phyloP scores from a whole-genome alignment of 2,888 invertebrate genomes.

The Drosophila neotestacea region DNA sequence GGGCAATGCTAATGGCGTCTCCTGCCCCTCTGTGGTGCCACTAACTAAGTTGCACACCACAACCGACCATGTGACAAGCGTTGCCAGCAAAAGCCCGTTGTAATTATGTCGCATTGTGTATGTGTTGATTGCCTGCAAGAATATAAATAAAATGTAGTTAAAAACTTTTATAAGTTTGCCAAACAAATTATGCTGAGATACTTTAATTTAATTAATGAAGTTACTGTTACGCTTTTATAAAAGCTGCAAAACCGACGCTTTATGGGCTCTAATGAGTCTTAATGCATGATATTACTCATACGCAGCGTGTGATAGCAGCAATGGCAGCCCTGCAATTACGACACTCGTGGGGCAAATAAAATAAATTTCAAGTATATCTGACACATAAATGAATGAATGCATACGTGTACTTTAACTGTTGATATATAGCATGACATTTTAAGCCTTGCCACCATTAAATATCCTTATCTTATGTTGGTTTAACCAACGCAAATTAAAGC shows the following conservation, averaged over 20 bases:
- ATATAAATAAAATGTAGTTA: slow-evolving; percentile 4
- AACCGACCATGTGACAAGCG: slow-evolving; percentile 72
- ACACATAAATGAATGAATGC: slow-evolving; percentile 22
- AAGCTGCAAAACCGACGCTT: slow-evolving; percentile 20
- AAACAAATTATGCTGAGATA: slow-evolving; percentile 2
- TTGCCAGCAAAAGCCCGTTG: slow-evolving; percentile 62
- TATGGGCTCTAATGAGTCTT: slow-evolving; percentile 25
- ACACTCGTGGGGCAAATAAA: slow-evolving; percentile 35
- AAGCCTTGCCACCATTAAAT: slow-evolving; percentile 10
- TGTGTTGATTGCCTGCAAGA: slow-evolving; percentile 29
- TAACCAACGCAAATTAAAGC: background rate
- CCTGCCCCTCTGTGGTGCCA: slow-evolving; percentile 85
- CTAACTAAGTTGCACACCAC: slow-evolving; percentile 78
- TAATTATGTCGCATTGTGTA: slow-evolving; percentile 71
- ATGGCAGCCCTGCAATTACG: slow-evolving; percentile 21
- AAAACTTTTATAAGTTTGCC: background rate
- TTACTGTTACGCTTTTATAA: background rate
- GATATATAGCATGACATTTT: slow-evolving; percentile 19
- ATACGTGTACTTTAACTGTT: slow-evolving; percentile 17
- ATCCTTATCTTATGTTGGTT: slow-evolving; percentile 1
- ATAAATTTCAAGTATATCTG: slow-evolving; percentile 29
- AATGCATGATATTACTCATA: slow-evolving; percentile 38
- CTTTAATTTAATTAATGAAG: slow-evolving; percentile 22
- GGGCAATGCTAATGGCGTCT: slow-evolving; percentile 85
- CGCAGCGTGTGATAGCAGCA: slow-evolving; percentile 33